phyloP scores from a whole-genome alignment of 2,113 vertebrate genomes.

The Hydrochoerus hydrochaeris region DNA sequence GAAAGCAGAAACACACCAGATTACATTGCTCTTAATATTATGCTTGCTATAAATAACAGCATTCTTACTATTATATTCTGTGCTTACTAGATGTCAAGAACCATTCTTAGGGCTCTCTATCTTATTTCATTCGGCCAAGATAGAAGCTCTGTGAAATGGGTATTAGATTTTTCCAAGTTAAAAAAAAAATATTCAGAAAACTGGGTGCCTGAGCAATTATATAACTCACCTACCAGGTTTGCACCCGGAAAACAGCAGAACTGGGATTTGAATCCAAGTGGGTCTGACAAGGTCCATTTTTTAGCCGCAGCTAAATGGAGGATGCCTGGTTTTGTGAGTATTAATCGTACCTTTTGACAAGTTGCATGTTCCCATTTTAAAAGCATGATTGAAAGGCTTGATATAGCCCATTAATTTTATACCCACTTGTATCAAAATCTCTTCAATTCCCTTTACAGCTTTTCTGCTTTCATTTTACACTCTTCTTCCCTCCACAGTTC shows the following conservation, averaged over 20 bases:
- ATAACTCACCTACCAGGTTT: background rate
- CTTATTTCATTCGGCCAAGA: background rate
- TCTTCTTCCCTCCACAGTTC: background rate
- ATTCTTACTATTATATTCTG: background rate
- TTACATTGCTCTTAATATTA: background rate
- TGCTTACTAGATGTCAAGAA: background rate
- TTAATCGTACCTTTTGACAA: constrained; percentile 66
- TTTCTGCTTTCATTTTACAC: constrained; percentile 73
- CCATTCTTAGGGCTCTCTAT: background rate
- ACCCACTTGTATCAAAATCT: constrained; percentile 69
- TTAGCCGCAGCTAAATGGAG: constrained; percentile 41
- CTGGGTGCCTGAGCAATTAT: background rate
- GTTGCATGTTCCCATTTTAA: constrained; percentile 65
- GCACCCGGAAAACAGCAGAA: background rate
- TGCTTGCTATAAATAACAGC: background rate
- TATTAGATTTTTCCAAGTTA: background rate
- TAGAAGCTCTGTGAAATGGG: background rate
- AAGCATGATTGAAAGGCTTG: constrained; percentile 77
- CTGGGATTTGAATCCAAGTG: constrained; percentile 50
- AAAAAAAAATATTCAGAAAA: background rate
- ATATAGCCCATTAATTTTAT: constrained; percentile 81
- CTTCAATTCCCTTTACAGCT: constrained; percentile 70
- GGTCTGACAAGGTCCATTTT: constrained; percentile 16
- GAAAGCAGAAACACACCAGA: background rate
- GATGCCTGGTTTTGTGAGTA: constrained; percentile 31